Evolutionary conservation across 2,113 vertebrate species (phyloP), one percentile per base, ranked within the genome.

Genomic region (Macaca mulatta): DNA sequence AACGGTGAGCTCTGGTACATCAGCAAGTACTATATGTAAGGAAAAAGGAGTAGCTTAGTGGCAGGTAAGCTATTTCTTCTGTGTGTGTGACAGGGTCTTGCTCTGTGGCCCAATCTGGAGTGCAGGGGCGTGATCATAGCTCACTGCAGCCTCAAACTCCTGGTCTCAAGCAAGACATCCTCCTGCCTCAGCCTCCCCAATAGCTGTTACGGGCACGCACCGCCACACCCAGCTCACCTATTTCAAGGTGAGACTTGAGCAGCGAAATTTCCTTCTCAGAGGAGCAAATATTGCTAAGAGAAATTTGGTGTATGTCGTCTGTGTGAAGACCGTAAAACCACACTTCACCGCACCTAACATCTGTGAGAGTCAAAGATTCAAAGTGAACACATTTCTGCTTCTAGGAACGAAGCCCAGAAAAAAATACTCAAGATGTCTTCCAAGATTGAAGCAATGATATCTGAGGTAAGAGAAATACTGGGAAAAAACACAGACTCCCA

Each of bases 1-100:
- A 23, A 12, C 0, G 0, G 3, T 4, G 30, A 50, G 3, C 1
- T 5, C 69, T 2, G 16, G 17, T 0, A 38, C 12, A 0, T 16
- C 35, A 9, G 82, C 9, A 30, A 45, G 69, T 25, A 3, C 40
- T 57, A 16, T 2, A 7, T 0, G 27, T 16, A 30, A 64, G 67
- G 74, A 23, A 17, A 23, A 10, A 23, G 14, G 10, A 14, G 4
- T 10, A 7, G 17, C 30, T 32, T 2, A 20, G 57, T 38, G 13
- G 14, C 35, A 4, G n/a, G 13, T 25, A 27, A 40, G 59, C 27
- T 11, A 77, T 77, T 32, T 64, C 12, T 12, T 32, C 27, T 64
- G 61, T 64, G 61, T 13, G 27, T 32, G 61, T 32, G 61, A 69
- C 17, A 35, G 16, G 67, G 32, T n/a, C 16, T 69, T n/a, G 67